These are phyloP conservation scores for Siphamia tubifer DNA, from an alignment of 2,113 vertebrate genomes.

Conservation along the genomic window DNA sequence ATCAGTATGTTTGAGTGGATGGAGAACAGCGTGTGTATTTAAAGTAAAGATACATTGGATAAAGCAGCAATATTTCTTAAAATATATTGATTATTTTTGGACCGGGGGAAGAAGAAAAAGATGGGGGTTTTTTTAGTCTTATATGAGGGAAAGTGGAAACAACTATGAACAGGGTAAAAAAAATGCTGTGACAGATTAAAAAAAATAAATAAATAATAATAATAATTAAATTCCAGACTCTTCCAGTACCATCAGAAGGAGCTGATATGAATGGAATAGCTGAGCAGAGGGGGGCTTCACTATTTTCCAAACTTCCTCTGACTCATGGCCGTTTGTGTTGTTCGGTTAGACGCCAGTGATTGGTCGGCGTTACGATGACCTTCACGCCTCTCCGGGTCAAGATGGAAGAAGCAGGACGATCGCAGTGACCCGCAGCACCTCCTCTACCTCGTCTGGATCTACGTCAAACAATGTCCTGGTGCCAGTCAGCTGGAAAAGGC, in stretches of 20 bases:
- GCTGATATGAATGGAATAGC: no score
- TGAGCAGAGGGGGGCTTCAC: neutral
- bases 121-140: neutral
- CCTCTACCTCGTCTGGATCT: slow-evolving; percentile 95
- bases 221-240: neutral
- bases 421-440: slow-evolving; percentile 91
- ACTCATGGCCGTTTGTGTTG: neutral
- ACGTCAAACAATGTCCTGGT: slow-evolving; percentile 94
- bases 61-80: slow-evolving; percentile 5
- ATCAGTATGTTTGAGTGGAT: slow-evolving; percentile 24
- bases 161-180: neutral
- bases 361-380: slow-evolving; percentile 90
- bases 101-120: neutral
- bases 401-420: slow-evolving; percentile 88
- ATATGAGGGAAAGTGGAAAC: neutral
- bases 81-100: slow-evolving; percentile 29
- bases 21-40: slow-evolving; percentile 31
- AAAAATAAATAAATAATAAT: no score
- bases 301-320: neutral
- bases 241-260: neutral
- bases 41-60: slow-evolving; percentile 19
- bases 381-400: slow-evolving; percentile 84
- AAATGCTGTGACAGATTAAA: neutral
- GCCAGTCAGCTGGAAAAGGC: slow-evolving; percentile 98
- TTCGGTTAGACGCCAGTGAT: slow-evolving; percentile 90